Base-by-base conservation (phyloP, 2,888 invertebrate genomes). In the Nemotelus pantherinus region DNA sequence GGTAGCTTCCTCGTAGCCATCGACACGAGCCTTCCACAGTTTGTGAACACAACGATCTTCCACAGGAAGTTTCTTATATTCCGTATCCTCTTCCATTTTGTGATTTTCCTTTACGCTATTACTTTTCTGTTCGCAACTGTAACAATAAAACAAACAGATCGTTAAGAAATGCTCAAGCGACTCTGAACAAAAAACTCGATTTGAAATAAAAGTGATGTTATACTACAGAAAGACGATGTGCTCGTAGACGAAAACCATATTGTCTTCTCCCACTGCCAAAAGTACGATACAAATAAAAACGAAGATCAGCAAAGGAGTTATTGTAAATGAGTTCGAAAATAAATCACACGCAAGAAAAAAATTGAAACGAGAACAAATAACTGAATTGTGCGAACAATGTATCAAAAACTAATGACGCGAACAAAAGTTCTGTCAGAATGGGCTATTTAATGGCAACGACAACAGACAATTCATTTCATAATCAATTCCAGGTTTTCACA, bases 21-120 rank as follows among this genome's bases (percentile, higher is more conserved):
- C 93, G 2, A 97, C 90, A 81, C 99, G 91, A 3, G 98, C 98
- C 87, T 98, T 98, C 98, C 98, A 99, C 77, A 94, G 88, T 89
- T 98, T 98, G 87, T 98, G 98, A 25, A 94, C 92, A 86, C 95
- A 95, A 85, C 95, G 92, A 78, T 98, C 98, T 81, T 98, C 98
- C 65, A 96, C 89, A 0, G 95, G 92, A 80, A 96, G 88, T 88
- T 96, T 96, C 82, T 93, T 92, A 85, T 93, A 96, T 88, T 96
- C 95, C 81, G 94, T 94, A 83, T 95, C 95, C 85, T 95, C 94
- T 83, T 94, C 94, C 94, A 94, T 94, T 80, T 67, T 82, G 57
- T 39, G 25, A 53, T 2, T 58, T 44, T 55, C 25, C 65, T 58
- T 55, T 64, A n/a, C 65, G 77, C 53, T 58, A 50, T 41, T 74